phyloP scores from a whole-genome alignment of 2,888 invertebrate genomes.

The Diaphora mendica region DNA sequence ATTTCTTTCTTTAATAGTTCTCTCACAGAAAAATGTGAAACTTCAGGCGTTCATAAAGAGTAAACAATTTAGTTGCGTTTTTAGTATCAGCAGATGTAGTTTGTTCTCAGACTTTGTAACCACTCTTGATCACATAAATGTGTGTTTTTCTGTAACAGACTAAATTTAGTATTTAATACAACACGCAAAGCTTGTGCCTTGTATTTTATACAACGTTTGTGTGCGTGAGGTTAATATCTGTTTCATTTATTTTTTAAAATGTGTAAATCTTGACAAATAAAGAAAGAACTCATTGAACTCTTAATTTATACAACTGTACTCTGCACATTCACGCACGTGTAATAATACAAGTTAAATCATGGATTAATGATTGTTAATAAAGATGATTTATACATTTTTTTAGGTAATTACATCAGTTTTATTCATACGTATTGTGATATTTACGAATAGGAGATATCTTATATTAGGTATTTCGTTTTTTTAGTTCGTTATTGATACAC shows the following conservation, averaged over 20 bases:
- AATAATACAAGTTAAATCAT: conserved; percentile 1
- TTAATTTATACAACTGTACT: conserved; percentile 29
- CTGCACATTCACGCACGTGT: background rate
- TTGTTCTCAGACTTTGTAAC: conserved; percentile 39
- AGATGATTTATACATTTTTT: no score
- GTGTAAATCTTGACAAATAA: conserved; percentile 60
- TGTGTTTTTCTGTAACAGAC: conserved; percentile 56
- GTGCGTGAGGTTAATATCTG: conserved; percentile 69
- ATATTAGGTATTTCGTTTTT: no score
- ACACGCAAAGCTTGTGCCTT: conserved; percentile 66
- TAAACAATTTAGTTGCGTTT: conserved; percentile 25
- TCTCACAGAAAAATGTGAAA: background rate
- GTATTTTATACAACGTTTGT: conserved; percentile 54
- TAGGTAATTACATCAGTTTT: background rate
- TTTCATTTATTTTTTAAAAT: conserved; percentile 65
- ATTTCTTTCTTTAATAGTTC: background rate
- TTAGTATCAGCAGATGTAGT: conserved; percentile 30
- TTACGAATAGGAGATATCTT: no score
- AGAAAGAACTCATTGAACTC: conserved; percentile 60
- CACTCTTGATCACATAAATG: conserved; percentile 42
- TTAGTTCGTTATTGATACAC: no score
- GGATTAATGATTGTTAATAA: background rate
- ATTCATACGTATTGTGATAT: no score
- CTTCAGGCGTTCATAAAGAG: conserved; percentile 4
- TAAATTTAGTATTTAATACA: conserved; percentile 62